Evolutionary conservation across 2,888 invertebrate genomes (phyloP).

Genomic region (Saturnia pavonia): DNA sequence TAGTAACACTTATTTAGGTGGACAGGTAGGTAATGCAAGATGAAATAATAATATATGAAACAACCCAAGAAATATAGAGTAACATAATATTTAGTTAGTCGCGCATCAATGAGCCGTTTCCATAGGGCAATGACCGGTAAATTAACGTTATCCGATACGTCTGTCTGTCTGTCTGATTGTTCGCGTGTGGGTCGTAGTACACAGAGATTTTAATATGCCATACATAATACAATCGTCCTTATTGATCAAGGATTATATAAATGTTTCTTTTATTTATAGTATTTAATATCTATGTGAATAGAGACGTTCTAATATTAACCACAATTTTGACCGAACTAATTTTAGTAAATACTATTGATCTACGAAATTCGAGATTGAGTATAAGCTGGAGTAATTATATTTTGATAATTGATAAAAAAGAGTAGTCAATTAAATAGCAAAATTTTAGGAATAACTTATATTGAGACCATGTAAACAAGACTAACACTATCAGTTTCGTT

Average conservation of each 20-base stretch:
- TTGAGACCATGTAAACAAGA: no score
- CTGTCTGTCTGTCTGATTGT: conserved; percentile 11
- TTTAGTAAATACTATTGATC: no score
- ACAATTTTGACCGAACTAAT: no score
- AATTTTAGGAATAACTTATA: no score
- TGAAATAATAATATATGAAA: not conserved
- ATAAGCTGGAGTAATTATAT: no score
- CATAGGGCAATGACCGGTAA: conserved; percentile 28
- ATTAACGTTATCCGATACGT: conserved; percentile 24
- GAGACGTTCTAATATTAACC: not conserved
- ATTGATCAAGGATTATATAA: not conserved
- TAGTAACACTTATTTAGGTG: not conserved
- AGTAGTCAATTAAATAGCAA: no score
- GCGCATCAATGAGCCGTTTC: conserved; percentile 22
- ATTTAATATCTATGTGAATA: not conserved
- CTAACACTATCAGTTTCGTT: no score
- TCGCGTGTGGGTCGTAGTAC: not conserved
- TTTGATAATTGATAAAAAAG: no score
- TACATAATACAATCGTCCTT: not conserved
- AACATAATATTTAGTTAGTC: conserved; percentile 14
- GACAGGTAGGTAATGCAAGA: not conserved
- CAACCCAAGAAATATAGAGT: not conserved
- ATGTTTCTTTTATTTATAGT: not conserved
- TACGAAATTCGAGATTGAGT: no score
- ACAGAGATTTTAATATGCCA: not conserved